Conservation (phyloP, 2,888 invertebrate species). For the Sarcophaga carnaria region DNA sequence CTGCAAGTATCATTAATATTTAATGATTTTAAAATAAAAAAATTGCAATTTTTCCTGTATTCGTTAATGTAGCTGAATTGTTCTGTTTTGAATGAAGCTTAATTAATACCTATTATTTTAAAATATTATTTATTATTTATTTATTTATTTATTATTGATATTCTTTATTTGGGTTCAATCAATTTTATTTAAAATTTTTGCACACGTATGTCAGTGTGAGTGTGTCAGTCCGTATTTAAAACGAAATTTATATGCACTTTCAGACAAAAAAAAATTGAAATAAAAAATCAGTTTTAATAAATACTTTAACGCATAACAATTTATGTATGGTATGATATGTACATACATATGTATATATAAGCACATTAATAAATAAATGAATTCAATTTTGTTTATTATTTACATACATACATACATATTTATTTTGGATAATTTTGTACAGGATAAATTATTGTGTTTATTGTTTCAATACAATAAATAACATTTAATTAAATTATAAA, state of each 20-base stretch:
- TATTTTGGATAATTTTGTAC: slow-evolving; percentile 31
- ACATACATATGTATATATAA: background rate
- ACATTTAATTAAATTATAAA: slow-evolving; percentile 15
- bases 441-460: slow-evolving; percentile 12
- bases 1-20: background rate
- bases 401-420: background rate
- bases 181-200: too few relatives aligned
- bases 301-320: background rate
- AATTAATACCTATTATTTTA: slow-evolving; percentile 45
- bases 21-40: background rate
- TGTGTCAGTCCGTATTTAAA: too few relatives aligned
- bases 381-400: background rate
- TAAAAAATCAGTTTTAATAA: background rate
- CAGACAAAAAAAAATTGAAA: slow-evolving; percentile 1
- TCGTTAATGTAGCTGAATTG: slow-evolving; percentile 16
- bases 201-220: too few relatives aligned
- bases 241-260: too few relatives aligned
- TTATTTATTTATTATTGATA: slow-evolving; percentile 18
- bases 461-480: slow-evolving; percentile 38
- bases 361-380: background rate
- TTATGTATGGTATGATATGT: background rate
- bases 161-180: too few relatives aligned
- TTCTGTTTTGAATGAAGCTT: slow-evolving; percentile 27
- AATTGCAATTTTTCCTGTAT: background rate
- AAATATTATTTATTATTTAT: slow-evolving; percentile 6